Evolutionary conservation across 2,113 vertebrate genomes (phyloP).

Genomic region (Onychostoma macrolepis): DNA sequence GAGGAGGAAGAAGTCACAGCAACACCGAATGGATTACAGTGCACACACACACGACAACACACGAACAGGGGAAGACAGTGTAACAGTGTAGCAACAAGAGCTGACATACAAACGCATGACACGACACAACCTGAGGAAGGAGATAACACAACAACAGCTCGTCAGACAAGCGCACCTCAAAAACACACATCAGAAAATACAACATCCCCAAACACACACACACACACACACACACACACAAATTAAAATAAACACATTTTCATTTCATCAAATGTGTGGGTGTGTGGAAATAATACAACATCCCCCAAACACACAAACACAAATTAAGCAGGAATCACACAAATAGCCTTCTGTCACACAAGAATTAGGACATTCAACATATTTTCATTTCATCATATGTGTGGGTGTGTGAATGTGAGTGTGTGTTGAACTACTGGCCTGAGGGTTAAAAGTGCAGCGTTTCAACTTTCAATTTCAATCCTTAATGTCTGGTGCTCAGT

Average conservation of each 20-base stretch:
- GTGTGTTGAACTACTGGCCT: conserved; percentile 1
- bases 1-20: conserved; percentile 74
- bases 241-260: not conserved
- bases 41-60: conserved; percentile 54
- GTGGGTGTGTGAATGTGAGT: not conserved
- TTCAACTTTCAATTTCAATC: too few relatives aligned
- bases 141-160: conserved; percentile 70
- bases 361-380: not conserved
- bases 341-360: conserved; percentile 38
- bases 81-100: conserved; percentile 74
- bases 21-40: conserved; percentile 61
- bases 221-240: conserved; percentile 34
- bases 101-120: conserved; percentile 73
- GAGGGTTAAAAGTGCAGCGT: not conserved
- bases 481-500: conserved; percentile 14
- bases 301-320: conserved; percentile 37
- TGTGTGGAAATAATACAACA: not conserved
- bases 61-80: conserved; percentile 65
- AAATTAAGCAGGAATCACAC: conserved; percentile 24
- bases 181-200: conserved; percentile 48
- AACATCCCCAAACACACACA: conserved; percentile 14
- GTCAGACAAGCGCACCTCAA: conserved; percentile 55
- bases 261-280: too few relatives aligned
- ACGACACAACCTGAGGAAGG: conserved; percentile 73
- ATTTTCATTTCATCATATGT: not conserved